Evolutionary conservation across 1,140 invertebrate genomes (phyloP).

Genomic region (Drosophila tsacasi): DNA sequence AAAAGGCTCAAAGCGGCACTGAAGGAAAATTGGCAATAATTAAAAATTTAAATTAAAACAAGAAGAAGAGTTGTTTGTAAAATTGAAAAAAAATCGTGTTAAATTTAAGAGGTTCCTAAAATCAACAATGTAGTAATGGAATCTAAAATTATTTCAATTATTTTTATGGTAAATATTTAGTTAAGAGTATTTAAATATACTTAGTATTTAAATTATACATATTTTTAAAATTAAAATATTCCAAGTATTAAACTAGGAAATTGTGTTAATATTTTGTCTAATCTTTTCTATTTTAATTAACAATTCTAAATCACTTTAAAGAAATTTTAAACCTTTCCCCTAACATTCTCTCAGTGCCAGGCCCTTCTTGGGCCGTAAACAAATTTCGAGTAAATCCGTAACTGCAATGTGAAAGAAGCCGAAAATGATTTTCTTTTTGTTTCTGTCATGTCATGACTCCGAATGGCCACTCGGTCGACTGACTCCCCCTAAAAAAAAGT

Average conservation of each 20-base stretch:
- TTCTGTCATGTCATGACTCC: constrained; percentile 74
- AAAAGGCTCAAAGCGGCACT: constrained; percentile 21
- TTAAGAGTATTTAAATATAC: not conserved
- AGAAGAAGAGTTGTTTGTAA: too few relatives aligned
- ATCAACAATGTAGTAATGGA: not conserved
- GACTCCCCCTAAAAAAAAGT: constrained; percentile 61
- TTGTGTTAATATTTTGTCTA: not conserved
- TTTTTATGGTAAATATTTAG: not conserved
- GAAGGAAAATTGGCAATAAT: constrained; percentile 2
- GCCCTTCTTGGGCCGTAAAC: constrained; percentile 22
- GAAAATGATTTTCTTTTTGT: constrained; percentile 32
- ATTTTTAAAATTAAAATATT: not conserved
- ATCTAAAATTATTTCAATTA: too few relatives aligned
- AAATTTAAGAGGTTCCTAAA: not conserved
- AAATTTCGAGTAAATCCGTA: constrained; percentile 60
- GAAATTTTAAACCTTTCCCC: not conserved
- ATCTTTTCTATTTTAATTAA: not conserved
- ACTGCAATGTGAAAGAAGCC: constrained; percentile 55
- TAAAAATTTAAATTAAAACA: too few relatives aligned
- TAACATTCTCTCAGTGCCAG: constrained; percentile 14
- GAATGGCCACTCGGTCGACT: constrained; percentile 34
- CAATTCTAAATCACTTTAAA: not conserved
- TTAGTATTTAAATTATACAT: not conserved
- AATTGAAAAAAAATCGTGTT: not conserved
- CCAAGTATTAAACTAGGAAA: not conserved